Base-by-base conservation (phyloP, 2,113 vertebrate species). In the Muntiacus muntjak region DNA sequence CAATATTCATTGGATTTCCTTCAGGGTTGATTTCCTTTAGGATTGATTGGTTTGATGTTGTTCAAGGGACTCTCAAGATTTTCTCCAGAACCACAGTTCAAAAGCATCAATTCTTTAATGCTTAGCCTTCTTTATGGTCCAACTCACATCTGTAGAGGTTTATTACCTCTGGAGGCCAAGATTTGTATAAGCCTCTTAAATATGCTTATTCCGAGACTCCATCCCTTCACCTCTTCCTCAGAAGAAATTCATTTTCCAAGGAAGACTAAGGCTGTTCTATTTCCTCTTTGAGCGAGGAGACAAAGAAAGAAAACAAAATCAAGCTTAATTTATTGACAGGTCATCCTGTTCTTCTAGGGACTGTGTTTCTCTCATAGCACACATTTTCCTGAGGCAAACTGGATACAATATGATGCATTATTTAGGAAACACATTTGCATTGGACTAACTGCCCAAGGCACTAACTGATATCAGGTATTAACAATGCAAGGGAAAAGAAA, bases 361-460 rank as follows among this genome's bases (percentile, higher is more conserved):
- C 7, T 7, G 19, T 28, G 60, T 91, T 94, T 91, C 45, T 97
- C 85, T 97, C 43, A 33, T 1, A 93, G 94, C 19, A 76, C 40
- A 54, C 43, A 52, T 71, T 97, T 95, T 97, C 94, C 85, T 91
- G 43, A 97, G 86, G 88, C 82, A 94, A 94, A 86, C 43, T 5
- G 36, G 88, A 60, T 71, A 55, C 58, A 97, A 57, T 36, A 71
- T 36, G 15, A 97, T 95, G 14, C 64, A 92, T 95, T 90, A 97
- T 78, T 96, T 95, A 94, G 76, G 82, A 86, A 97, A 93, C 26
- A 97, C 62, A 57, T 92, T 95, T 92, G 23, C 90, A 54, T 85
- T 92, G 87, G 47, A 93, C 52, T 86, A 50, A 91, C 60, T 55
- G 74, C 76, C 45, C 21, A 62, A 71, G 47, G 74, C 82, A 94